Percentiles rank a stretch among this genome's conserved stretches.
These are phyloP conservation scores for Cyanoliseus patagonus DNA, from an alignment of 2,113 vertebrate genomes.

Conservation along the genomic window DNA sequence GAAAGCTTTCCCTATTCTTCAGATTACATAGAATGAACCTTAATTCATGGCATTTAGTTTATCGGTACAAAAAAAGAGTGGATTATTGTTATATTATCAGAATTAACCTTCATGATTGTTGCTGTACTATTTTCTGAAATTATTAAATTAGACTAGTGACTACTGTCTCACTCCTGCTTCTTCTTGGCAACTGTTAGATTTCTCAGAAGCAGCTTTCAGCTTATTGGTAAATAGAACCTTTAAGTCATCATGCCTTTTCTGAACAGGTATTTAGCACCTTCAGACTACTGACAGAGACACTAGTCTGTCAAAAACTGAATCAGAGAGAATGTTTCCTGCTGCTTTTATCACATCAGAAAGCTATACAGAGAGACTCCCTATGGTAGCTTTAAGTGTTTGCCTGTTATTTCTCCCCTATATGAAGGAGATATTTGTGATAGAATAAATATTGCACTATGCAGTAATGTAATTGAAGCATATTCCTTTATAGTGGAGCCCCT, in stretches of 20 bases:
- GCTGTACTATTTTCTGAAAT: neutral
- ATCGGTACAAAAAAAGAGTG: neutral
- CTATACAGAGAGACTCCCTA: conserved; percentile 12
- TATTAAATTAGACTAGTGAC: neutral
- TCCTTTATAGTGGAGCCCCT: neutral
- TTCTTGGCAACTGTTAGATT: neutral
- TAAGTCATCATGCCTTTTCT: neutral
- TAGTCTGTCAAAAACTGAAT: conserved; percentile 52
- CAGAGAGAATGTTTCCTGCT: conserved; percentile 41
- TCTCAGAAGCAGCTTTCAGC: neutral
- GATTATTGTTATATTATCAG: neutral
- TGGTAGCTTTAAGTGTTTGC: conserved; percentile 43
- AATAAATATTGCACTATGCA: conserved; percentile 11
- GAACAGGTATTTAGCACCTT: conserved; percentile 10
- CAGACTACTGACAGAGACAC: conserved; percentile 11
- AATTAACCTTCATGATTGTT: neutral
- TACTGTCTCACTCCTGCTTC: neutral
- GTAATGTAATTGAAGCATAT: neutral
- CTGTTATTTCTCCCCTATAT: conserved; percentile 30
- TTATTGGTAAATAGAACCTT: neutral
- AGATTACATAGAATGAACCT: neutral
- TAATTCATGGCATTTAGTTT: neutral
- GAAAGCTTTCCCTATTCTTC: neutral
- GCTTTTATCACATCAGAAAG: conserved; percentile 40
- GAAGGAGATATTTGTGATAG: conserved; percentile 22